These are phyloP conservation scores for Baronia brevicornis DNA, from an alignment of 2,888 invertebrate species.

Conservation along the genomic window DNA sequence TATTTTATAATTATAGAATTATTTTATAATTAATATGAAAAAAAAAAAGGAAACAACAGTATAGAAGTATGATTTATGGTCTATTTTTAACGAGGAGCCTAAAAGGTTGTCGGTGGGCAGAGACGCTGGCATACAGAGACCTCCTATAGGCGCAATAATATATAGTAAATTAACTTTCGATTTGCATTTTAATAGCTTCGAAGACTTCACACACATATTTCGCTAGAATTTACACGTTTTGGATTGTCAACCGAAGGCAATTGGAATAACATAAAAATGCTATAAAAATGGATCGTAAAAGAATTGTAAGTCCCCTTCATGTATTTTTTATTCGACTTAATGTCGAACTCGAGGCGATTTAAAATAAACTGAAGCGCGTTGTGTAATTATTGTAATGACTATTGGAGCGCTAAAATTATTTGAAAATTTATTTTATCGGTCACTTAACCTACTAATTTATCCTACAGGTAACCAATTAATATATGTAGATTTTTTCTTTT, in stretches of 20 bases:
- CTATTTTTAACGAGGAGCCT: slow-evolving; percentile 3
- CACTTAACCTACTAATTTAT: too few species aligned
- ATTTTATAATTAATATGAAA: slow-evolving; percentile 6
- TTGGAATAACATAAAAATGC: slow-evolving; percentile 66
- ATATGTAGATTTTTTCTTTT: neutral
- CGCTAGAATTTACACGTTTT: slow-evolving; percentile 64
- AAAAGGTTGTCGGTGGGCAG: slow-evolving; percentile 4
- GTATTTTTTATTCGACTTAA: slow-evolving; percentile 38
- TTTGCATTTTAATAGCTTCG: slow-evolving; percentile 61
- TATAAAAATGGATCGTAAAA: slow-evolving; percentile 68
- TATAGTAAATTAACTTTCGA: slow-evolving; percentile 42
- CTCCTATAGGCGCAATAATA: slow-evolving; percentile 24
- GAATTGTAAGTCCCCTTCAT: slow-evolving; percentile 51
- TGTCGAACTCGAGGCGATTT: slow-evolving; percentile 28
- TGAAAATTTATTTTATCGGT: slow-evolving; percentile 5
- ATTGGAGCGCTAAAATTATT: slow-evolving; percentile 9
- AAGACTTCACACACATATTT: slow-evolving; percentile 53
- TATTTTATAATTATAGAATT: slow-evolving; percentile 4
- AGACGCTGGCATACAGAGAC: slow-evolving; percentile 16
- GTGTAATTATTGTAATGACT: slow-evolving; percentile 25
- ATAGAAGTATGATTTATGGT: slow-evolving; percentile 12
- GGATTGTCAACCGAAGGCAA: slow-evolving; percentile 63
- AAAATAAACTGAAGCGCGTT: slow-evolving; percentile 27
- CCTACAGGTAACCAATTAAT: too few species aligned
- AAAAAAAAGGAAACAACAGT: slow-evolving; percentile 5